Base-by-base conservation (phyloP, 2,797 vertebrate genomes). In the Microctenopoma stevenorrisi region DNA sequence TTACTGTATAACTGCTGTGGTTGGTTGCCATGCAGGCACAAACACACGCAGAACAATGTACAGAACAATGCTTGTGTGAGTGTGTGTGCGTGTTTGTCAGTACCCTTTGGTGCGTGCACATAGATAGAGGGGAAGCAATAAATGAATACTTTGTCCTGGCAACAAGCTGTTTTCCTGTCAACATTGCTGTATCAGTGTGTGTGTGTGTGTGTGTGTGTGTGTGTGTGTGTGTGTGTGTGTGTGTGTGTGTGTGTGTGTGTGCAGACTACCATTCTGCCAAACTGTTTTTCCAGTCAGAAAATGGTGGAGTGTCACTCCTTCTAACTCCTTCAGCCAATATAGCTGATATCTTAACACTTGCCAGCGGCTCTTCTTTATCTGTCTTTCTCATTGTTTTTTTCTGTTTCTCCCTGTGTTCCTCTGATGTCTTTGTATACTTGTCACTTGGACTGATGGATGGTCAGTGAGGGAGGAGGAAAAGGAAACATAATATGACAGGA, bases 131-230 rank as follows among this genome's bases (percentile, higher is more conserved):
- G 89, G 87, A 91, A 91, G 79, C 85, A 85, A 87, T 86, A 83
- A 88, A 86, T 83, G 83, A 85, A 85, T 60, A 61, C 79, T 82
- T 71, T 7, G 46, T 89, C 89, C 82, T 91, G 81, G 89, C 84
- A 92, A 89, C 90, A 88, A 87, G 74, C 82, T 89, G 81, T 90
- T 91, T 92, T 89, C 81, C 86, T 84, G 79, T 90, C 86, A 91
- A 90, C 90, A 89, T 59, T 69, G 70, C 75, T 73, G 79, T 83
- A 60, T 81, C 74, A 65, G 18, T 18, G 18, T 18, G 18, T 18
- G 18, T 18, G 40, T 78, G 67, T 48, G 12, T 30, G 44, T 28
- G 38, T 53, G 48, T 52, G 48, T 7, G 26, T 15, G 57, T 50
- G 57, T 68, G 28, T 47, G 63, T 48, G 51, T 51, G 18, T 18